These are phyloP conservation scores for Fragum fragum DNA, from an alignment of 2,888 invertebrate genomes.

Conservation along the genomic window DNA sequence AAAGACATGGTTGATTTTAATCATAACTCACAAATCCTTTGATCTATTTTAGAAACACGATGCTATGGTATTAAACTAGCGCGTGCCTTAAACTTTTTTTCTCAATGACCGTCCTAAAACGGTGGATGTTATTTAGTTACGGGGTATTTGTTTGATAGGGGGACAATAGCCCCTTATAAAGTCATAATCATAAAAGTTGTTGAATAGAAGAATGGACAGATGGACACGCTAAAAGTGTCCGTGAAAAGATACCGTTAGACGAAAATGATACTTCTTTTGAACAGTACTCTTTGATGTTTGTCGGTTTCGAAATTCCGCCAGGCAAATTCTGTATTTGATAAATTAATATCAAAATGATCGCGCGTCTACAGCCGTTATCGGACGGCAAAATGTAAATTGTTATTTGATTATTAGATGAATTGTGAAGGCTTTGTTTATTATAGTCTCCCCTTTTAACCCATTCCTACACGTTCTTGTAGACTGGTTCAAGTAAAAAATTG, in stretches of 20 bases:
- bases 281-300: not conserved
- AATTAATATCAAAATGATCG: no score
- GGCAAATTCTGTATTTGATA: no score
- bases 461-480: no score
- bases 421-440: no score
- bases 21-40: slow-evolving; percentile 23
- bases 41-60: slow-evolving; percentile 2
- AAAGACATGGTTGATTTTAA: slow-evolving; percentile 7
- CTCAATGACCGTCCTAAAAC: not conserved
- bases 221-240: not conserved
- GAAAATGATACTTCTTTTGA: slow-evolving; percentile 6
- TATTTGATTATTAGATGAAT: no score
- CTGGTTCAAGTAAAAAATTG: no score
- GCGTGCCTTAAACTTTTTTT: slow-evolving; percentile 12
- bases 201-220: not conserved
- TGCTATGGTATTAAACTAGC: slow-evolving; percentile 12
- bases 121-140: not conserved
- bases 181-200: not conserved
- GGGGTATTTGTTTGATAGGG: not conserved
- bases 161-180: slow-evolving; percentile 14
- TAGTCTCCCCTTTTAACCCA: no score
- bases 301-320: not conserved
- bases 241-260: not conserved
- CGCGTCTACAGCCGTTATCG: no score
- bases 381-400: no score